Conservation (phyloP, 92 coral and sea anemone species). For the Ricordea florida region DNA sequence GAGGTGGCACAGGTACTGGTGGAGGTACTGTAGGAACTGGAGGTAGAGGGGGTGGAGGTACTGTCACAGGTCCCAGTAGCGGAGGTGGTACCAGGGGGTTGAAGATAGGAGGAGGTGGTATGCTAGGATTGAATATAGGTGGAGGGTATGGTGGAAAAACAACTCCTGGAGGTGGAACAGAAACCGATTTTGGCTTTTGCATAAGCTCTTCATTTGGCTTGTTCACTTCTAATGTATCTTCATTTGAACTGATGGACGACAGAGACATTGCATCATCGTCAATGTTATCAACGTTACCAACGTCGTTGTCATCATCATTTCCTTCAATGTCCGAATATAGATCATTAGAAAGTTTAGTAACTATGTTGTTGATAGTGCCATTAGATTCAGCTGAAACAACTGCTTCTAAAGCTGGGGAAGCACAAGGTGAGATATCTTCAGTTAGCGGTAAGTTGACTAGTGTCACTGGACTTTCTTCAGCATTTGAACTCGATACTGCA, state of each 20-base stretch:
- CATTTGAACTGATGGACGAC: conserved; percentile 98
- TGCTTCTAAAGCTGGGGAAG: conserved; percentile 69
- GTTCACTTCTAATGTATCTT: conserved; percentile 92
- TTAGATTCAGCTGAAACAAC: conserved; percentile 22
- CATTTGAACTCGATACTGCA: conserved; percentile 8
- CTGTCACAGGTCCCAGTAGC: conserved; percentile 67
- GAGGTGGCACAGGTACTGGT: conserved; percentile 55
- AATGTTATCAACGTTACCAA: conserved; percentile 21
- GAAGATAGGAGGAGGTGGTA: conserved; percentile 80
- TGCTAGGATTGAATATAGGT: conserved; percentile 80
- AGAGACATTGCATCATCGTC: conserved; percentile 98
- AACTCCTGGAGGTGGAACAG: conserved; percentile 86
- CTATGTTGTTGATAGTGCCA: conserved; percentile 2
- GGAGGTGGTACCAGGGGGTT: conserved; percentile 84
- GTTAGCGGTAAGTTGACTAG: conserved; percentile 68
- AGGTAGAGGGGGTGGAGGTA: conserved; percentile 78
- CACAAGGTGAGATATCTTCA: conserved; percentile 95
- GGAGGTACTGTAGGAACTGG: conserved; percentile 72
- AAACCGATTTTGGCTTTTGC: conserved; percentile 56
- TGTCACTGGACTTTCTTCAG: not conserved
- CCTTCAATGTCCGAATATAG: conserved; percentile 78
- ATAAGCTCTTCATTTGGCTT: conserved; percentile 78
- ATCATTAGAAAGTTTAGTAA: conserved; percentile 24
- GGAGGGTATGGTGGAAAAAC: conserved; percentile 72
- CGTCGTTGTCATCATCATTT: conserved; percentile 49